A percentile compares a stretch with the other conserved stretches of the same genome.
Conservation (phyloP, 1,140 invertebrate genomes). For the Anadara kagoshimensis region DNA sequence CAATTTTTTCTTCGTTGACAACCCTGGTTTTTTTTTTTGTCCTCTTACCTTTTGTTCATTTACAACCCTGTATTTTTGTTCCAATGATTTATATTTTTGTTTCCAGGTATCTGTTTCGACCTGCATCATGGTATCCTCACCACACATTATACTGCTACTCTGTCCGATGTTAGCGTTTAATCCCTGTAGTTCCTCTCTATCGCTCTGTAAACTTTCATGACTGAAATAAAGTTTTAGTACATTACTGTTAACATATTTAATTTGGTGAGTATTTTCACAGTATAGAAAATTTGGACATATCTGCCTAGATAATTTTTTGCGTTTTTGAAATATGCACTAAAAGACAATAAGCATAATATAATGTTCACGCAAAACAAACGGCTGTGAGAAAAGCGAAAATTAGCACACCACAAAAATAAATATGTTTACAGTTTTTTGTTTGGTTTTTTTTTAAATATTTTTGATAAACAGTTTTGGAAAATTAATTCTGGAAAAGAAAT, state of each 20-base stretch:
- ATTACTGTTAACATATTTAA: too few species aligned
- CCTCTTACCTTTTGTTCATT: constrained; percentile 56
- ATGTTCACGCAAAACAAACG: too few species aligned
- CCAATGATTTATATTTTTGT: constrained; percentile 45
- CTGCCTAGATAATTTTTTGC: neutral
- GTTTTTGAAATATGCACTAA: too few species aligned
- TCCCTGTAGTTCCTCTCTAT: constrained; percentile 35
- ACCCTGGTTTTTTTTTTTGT: neutral
- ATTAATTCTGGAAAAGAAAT: too few species aligned
- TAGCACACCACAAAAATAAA: too few species aligned
- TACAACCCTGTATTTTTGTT: constrained; percentile 45
- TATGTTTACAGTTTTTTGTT: too few species aligned
- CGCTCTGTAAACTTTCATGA: constrained; percentile 26
- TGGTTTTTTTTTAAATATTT: neutral
- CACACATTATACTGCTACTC: constrained; percentile 13
- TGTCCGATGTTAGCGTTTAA: constrained; percentile 33
- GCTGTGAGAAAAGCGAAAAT: too few species aligned
- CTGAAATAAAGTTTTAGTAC: too few species aligned
- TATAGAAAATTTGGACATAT: neutral
- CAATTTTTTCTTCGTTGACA: neutral
- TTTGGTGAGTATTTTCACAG: constrained; percentile 34
- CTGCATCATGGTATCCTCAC: constrained; percentile 7
- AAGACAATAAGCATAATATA: too few species aligned
- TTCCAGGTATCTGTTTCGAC: constrained; percentile 34
- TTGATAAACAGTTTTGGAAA: neutral